Conservation (phyloP, 2,888 invertebrate genomes). For the Ophion costatus region DNA sequence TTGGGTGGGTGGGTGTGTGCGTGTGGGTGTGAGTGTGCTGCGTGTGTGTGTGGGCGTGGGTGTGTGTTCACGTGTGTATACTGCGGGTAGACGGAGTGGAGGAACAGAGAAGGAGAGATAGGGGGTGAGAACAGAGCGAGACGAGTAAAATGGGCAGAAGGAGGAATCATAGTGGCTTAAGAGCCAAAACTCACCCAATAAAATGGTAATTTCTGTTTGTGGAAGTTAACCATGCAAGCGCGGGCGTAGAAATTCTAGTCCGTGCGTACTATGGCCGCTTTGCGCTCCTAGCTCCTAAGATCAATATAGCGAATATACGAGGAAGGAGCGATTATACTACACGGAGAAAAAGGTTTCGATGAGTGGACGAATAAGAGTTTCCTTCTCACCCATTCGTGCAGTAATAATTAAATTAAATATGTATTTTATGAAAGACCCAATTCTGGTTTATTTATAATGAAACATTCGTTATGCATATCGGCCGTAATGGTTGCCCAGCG, state of each 20-base stretch:
- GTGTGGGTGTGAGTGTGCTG: constrained; percentile 2
- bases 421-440: too few relatives aligned
- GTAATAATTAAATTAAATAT: too few relatives aligned
- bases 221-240: constrained; percentile 86
- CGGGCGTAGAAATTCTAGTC: constrained; percentile 82
- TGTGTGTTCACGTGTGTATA: constrained; percentile 2
- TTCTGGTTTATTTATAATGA: too few relatives aligned
- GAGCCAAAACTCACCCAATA: constrained; percentile 85
- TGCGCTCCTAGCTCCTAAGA: constrained; percentile 80
- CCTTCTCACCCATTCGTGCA: neutral
- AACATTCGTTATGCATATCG: too few relatives aligned
- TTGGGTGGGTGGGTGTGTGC: neutral
- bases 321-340: constrained; percentile 5
- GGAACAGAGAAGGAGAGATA: constrained; percentile 19
- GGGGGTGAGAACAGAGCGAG: constrained; percentile 69
- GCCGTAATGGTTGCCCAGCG: too few relatives aligned
- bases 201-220: constrained; percentile 90
- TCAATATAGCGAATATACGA: constrained; percentile 77
- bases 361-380: neutral
- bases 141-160: constrained; percentile 55
- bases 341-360: neutral
- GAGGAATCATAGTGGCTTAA: constrained; percentile 56
- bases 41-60: too few relatives aligned
- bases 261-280: constrained; percentile 76
- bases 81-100: neutral